A percentile compares a stretch with the other conserved stretches of the same genome.
phyloP scores from a whole-genome alignment of 23 tunicate species.

The Styela plicata region DNA sequence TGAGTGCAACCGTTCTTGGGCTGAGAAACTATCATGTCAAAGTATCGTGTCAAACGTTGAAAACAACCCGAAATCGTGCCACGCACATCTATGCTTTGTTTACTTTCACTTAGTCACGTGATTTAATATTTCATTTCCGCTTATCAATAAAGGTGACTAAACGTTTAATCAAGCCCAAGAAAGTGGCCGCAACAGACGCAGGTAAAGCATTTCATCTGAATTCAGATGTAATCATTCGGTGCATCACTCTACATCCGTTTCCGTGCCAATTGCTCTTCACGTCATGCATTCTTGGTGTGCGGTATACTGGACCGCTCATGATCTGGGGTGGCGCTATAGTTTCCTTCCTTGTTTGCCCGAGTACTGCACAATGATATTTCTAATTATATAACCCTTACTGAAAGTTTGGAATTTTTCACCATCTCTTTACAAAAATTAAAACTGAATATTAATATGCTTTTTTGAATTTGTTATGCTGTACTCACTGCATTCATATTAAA shows the following conservation, averaged over 20 bases:
- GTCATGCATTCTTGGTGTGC: neutral
- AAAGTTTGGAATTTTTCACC: too few species aligned
- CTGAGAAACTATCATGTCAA: neutral
- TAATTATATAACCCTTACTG: too few species aligned
- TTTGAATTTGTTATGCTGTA: too few species aligned
- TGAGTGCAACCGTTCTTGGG: neutral
- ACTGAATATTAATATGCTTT: too few species aligned
- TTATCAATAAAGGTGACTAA: slow-evolving; percentile 9
- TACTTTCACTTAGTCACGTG: slow-evolving; percentile 4
- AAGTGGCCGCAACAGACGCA: neutral
- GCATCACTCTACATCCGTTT: slow-evolving; percentile 19
- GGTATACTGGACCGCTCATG: neutral
- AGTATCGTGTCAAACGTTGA: neutral
- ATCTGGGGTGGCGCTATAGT: neutral
- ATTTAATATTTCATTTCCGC: slow-evolving; percentile 9
- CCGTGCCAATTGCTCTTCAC: slow-evolving; percentile 5
- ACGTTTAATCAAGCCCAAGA: neutral
- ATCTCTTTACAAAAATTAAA: too few species aligned
- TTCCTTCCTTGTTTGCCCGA: neutral
- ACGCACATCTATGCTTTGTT: neutral
- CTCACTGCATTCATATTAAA: too few species aligned
- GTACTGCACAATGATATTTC: too few species aligned
- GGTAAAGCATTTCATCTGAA: neutral
- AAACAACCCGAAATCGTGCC: slow-evolving; percentile 1
- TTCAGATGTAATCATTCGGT: slow-evolving; percentile 9